Conservation (phyloP, 2,113 vertebrate genomes). For the Pterophyllum scalare region DNA sequence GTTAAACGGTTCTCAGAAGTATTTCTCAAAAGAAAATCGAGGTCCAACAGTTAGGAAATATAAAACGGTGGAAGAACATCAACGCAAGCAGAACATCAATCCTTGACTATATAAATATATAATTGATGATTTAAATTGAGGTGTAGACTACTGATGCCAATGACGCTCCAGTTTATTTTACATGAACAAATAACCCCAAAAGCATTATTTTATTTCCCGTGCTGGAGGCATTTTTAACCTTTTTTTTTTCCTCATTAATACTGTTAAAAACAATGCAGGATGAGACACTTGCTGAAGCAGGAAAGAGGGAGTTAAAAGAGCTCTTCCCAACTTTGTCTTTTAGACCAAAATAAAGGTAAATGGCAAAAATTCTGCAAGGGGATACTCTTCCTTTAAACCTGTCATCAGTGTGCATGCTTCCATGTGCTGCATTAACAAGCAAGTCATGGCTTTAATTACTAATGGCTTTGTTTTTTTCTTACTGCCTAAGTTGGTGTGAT, state of each 20-base stretch:
- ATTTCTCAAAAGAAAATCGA: no score
- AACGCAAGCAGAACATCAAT: neutral
- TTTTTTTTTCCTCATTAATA: neutral
- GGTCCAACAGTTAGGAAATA: neutral
- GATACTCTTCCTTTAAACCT: neutral
- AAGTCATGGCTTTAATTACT: neutral
- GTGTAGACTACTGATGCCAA: rapidly evolving
- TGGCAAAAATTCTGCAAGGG: neutral
- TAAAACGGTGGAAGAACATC: neutral
- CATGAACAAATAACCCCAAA: no score
- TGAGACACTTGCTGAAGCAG: neutral
- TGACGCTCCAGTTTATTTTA: rapidly evolving
- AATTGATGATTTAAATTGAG: no score
- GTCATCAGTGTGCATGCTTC: neutral
- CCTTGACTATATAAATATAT: neutral
- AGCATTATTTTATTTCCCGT: neutral
- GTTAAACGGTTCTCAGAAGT: no score
- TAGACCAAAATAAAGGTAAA: neutral
- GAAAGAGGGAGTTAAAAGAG: neutral
- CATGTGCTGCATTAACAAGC: neutral
- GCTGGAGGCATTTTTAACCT: neutral
- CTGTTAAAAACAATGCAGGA: neutral
- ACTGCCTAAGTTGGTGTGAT: neutral
- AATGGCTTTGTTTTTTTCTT: rapidly evolving
- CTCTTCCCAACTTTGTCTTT: neutral